A percentile compares a stretch with the other conserved stretches of the same genome.
phyloP scores from a whole-genome alignment of 2,113 vertebrate genomes.

The Labeo rohita region DNA sequence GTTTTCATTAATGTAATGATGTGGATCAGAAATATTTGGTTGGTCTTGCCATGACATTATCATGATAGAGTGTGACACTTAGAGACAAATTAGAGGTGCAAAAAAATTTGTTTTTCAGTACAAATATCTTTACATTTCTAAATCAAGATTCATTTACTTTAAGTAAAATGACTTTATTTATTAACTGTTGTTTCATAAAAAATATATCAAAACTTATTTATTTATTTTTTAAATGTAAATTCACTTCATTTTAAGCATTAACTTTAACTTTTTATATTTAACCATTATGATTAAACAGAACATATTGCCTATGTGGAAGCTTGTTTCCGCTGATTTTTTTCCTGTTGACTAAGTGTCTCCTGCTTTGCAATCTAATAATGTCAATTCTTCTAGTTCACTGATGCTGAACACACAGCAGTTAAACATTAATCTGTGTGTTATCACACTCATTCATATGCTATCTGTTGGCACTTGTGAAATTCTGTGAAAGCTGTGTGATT shows the following conservation, averaged over 20 bases:
- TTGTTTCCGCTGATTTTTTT: background rate
- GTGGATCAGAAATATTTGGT: background rate
- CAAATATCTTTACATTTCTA: background rate
- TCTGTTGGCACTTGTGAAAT: background rate
- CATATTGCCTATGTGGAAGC: background rate
- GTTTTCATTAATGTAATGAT: background rate
- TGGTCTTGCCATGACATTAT: background rate
- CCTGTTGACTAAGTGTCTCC: background rate
- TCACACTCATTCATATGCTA: background rate
- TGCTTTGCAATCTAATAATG: background rate
- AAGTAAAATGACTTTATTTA: background rate
- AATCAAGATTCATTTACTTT: background rate
- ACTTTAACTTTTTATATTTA: too few relatives aligned
- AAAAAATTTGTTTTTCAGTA: background rate
- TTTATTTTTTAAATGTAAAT: background rate
- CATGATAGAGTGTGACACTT: background rate
- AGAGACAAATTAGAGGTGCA: background rate
- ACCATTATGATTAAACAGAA: background rate
- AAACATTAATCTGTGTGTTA: background rate
- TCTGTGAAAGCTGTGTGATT: background rate
- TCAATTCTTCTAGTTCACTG: background rate
- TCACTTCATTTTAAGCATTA: too few relatives aligned
- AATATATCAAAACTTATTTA: background rate
- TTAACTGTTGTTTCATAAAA: background rate
- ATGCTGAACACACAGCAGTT: conserved; percentile 12